A percentile compares a stretch with the other conserved stretches of the same genome.
Conservation (phyloP, 1,140 invertebrate species). For the Papilio xuthus region DNA sequence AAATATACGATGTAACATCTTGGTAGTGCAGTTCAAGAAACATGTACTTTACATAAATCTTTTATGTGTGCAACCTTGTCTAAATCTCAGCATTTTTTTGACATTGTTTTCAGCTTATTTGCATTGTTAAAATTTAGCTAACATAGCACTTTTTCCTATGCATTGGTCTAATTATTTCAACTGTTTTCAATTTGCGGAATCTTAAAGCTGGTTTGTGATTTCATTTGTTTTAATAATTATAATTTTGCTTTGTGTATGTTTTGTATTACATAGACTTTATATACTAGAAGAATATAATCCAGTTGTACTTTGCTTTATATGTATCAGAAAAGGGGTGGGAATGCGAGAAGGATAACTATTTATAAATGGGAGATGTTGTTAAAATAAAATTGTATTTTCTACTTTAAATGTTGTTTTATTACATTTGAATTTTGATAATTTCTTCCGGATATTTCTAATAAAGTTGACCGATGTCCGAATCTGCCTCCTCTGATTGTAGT, state of each 20-base stretch:
- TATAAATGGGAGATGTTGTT: constrained; percentile 25
- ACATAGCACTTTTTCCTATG: background rate
- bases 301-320: background rate
- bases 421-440: background rate
- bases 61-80: background rate
- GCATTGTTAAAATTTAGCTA: constrained; percentile 31
- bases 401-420: constrained; percentile 13
- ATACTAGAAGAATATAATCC: background rate
- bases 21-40: background rate
- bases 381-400: constrained; percentile 42
- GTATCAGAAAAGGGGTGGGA: background rate
- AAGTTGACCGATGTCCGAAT: no score
- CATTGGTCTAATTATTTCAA: background rate
- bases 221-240: background rate
- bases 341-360: background rate
- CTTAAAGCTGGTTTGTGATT: background rate
- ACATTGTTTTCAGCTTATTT: constrained; percentile 7
- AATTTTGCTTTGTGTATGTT: background rate
- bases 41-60: background rate
- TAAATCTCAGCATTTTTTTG: background rate
- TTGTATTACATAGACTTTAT: background rate
- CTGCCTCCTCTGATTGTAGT: no score
- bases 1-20: background rate
- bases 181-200: background rate
- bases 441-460: no score